phyloP scores from a whole-genome alignment of 2,113 vertebrate species.

The Holacanthus passer region DNA sequence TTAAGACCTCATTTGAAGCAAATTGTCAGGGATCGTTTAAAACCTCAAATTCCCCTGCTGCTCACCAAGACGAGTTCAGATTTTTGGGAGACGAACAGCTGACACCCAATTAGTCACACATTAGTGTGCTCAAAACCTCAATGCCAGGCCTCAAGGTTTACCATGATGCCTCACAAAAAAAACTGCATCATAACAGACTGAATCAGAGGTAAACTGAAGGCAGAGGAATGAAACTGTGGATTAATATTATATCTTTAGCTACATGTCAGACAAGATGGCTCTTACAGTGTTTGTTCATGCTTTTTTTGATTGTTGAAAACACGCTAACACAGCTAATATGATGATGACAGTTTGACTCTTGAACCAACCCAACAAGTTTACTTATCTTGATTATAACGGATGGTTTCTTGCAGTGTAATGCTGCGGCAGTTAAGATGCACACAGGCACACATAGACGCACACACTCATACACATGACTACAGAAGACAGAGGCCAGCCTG shows the following conservation, averaged over 20 bases:
- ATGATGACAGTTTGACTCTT: constrained; percentile 21
- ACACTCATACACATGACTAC: constrained; percentile 76
- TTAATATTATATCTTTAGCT: background rate
- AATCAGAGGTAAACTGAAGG: constrained; percentile 3
- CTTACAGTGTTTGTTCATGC: background rate
- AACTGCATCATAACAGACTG: constrained; percentile 18
- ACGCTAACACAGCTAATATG: background rate
- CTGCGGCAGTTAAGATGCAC: constrained; percentile 64
- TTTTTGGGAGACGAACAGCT: constrained; percentile 43
- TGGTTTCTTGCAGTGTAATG: constrained; percentile 27
- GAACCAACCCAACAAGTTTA: constrained; percentile 22
- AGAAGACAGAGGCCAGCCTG: constrained; percentile 82
- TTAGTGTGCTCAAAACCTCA: constrained; percentile 24
- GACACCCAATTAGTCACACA: constrained; percentile 42
- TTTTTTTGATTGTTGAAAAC: constrained; percentile 1
- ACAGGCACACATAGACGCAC: constrained; percentile 52
- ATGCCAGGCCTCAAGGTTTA: constrained; percentile 40
- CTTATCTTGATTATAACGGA: constrained; percentile 12
- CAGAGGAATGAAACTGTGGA: constrained; percentile 12
- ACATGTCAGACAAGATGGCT: constrained; percentile 16
- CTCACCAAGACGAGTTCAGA: constrained; percentile 19
- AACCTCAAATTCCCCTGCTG: constrained; percentile 13
- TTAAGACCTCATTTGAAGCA: background rate
- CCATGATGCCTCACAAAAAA: constrained; percentile 9
- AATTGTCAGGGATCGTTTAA: background rate